phyloP scores from a whole-genome alignment of 2,888 invertebrate genomes.

The Caenorhabditis virilis region DNA sequence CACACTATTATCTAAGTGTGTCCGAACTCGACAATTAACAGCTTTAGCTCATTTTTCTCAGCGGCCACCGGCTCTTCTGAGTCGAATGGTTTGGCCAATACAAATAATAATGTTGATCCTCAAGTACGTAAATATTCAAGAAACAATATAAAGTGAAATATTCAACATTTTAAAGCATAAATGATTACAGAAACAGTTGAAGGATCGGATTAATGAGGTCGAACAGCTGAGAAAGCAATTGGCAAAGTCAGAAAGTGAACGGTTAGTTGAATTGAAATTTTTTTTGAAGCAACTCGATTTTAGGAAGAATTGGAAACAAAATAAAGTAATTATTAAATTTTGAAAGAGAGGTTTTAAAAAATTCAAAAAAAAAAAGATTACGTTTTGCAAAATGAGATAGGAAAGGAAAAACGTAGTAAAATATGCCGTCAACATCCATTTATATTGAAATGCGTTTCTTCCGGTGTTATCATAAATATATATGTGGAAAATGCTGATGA shows the following conservation, averaged over 20 bases:
- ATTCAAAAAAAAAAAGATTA: neutral
- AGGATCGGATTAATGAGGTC: conserved; percentile 54
- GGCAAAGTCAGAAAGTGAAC: conserved; percentile 23
- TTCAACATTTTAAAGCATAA: neutral
- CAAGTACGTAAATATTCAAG: neutral
- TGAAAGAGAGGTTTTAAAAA: neutral
- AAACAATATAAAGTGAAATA: neutral
- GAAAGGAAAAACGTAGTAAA: too few species aligned
- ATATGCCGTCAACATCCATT: too few species aligned
- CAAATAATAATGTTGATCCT: neutral
- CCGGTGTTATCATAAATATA: too few species aligned
- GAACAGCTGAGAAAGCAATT: conserved; percentile 50
- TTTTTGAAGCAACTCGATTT: neutral
- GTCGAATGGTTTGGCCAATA: neutral
- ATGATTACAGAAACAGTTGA: conserved; percentile 54
- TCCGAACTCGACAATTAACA: conserved; percentile 2
- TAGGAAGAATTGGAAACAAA: neutral
- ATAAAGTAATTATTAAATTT: too few species aligned
- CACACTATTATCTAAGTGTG: neutral
- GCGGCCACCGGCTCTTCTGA: conserved; percentile 1
- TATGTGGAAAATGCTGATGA: too few species aligned
- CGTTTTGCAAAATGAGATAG: too few species aligned
- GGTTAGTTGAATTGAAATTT: conserved; percentile 24
- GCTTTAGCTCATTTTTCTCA: conserved; percentile 1
- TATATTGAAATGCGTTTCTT: too few species aligned